These are phyloP conservation scores for Calliphora vomitoria DNA, from an alignment of 2,888 invertebrate species.

Conservation along the genomic window DNA sequence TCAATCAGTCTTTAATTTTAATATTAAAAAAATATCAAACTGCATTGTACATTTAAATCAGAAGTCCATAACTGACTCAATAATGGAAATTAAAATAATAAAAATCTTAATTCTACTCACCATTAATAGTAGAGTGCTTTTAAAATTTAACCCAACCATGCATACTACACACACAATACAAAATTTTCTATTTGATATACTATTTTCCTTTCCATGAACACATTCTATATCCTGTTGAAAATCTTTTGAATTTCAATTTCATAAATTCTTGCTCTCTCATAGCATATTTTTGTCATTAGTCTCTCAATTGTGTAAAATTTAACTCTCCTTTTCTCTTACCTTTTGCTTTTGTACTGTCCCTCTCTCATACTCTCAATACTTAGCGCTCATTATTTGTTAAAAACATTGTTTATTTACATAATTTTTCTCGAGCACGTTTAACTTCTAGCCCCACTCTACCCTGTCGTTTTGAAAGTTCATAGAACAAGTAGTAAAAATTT, in stretches of 20 bases:
- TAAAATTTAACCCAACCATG: conserved; percentile 3
- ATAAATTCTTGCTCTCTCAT: conserved; percentile 9
- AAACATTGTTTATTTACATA: conserved; percentile 67
- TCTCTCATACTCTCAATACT: not conserved
- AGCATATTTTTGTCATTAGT: not conserved
- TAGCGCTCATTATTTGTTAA: not conserved
- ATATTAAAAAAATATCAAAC: too few relatives aligned
- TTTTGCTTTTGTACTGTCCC: conserved; percentile 1
- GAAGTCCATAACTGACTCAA: not conserved
- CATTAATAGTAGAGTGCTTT: conserved; percentile 15
- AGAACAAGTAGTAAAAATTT: conserved; percentile 54
- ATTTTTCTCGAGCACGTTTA: conserved; percentile 56
- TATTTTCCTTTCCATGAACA: conserved; percentile 23
- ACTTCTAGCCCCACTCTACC: conserved; percentile 8
- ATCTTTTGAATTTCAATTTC: conserved; percentile 25
- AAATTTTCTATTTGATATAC: conserved; percentile 1
- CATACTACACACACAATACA: not conserved
- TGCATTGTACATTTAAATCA: not conserved
- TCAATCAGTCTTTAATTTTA: too few relatives aligned
- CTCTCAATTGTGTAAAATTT: conserved; percentile 6
- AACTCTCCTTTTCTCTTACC: not conserved
- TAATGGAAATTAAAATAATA: not conserved
- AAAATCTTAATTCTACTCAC: not conserved
- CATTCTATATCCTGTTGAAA: conserved; percentile 45
- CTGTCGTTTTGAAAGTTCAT: conserved; percentile 35